These are phyloP conservation scores for Aleiodes sp. DNA, from an alignment of 1,140 invertebrate species.

Conservation along the genomic window DNA sequence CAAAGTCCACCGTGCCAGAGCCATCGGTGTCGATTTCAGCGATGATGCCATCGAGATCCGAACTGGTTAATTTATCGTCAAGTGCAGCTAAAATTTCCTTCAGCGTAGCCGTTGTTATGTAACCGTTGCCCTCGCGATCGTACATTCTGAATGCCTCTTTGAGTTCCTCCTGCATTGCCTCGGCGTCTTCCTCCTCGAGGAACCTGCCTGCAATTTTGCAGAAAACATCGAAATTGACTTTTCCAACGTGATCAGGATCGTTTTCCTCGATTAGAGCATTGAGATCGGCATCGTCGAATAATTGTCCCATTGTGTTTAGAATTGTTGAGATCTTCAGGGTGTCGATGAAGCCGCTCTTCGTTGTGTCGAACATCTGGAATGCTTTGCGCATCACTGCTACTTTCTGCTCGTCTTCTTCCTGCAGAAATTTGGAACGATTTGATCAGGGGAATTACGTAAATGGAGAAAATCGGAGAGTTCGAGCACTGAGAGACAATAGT, in stretches of 20 bases:
- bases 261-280: constrained; percentile 85
- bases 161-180: constrained; percentile 93
- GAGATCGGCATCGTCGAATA: constrained; percentile 88
- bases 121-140: constrained; percentile 87
- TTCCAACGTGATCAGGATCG: constrained; percentile 84
- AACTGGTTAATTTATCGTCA: constrained; percentile 87
- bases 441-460: too few species aligned
- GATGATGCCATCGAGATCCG: constrained; percentile 89
- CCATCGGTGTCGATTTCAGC: constrained; percentile 95
- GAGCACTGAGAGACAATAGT: too few species aligned
- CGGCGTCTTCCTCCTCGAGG: constrained; percentile 89
- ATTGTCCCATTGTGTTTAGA: constrained; percentile 92
- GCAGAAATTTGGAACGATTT: too few species aligned
- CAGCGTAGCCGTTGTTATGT: constrained; percentile 90
- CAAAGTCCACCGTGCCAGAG: constrained; percentile 90
- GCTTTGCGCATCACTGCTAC: constrained; percentile 89
- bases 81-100: constrained; percentile 91
- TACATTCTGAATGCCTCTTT: constrained; percentile 92
- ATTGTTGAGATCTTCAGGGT: constrained; percentile 90
- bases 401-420: constrained; percentile 84
- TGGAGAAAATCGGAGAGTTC: too few species aligned
- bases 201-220: constrained; percentile 90
- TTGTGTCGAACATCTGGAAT: constrained; percentile 95
- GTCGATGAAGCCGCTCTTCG: constrained; percentile 89
- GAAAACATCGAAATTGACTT: constrained; percentile 94